Conservation (phyloP, 2,888 invertebrate species). For the Eremobia ochroleuca region DNA sequence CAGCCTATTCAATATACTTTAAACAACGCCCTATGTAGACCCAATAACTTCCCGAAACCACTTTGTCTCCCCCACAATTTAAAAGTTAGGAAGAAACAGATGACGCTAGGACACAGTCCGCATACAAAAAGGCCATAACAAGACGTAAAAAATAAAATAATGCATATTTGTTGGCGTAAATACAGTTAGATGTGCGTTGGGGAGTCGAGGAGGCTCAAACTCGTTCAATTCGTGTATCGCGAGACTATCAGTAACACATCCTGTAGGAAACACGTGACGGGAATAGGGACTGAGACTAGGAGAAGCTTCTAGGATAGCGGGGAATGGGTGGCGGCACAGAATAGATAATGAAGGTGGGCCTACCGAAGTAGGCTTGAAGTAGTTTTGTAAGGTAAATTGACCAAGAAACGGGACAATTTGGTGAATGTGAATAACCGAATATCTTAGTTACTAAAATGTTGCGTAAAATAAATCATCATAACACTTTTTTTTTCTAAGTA, state of each 20-base stretch:
- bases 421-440: no score
- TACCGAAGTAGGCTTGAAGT: background rate
- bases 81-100: slow-evolving; percentile 86
- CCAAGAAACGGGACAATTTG: no score
- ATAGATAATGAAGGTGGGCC: background rate
- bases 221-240: slow-evolving; percentile 77
- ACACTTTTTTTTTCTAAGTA: no score
- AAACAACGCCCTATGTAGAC: slow-evolving; percentile 67
- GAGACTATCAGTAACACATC: slow-evolving; percentile 84
- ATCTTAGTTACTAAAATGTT: no score
- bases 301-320: slow-evolving; percentile 61
- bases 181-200: slow-evolving; percentile 77
- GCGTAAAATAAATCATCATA: no score
- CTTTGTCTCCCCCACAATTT: slow-evolving; percentile 81
- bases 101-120: slow-evolving; percentile 83
- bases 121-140: slow-evolving; percentile 84
- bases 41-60: slow-evolving; percentile 70
- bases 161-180: slow-evolving; percentile 83
- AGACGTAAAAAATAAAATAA: slow-evolving; percentile 79
- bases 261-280: slow-evolving; percentile 87
- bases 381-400: no score
- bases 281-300: slow-evolving; percentile 73
- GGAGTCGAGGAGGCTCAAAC: slow-evolving; percentile 73
- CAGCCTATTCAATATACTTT: slow-evolving; percentile 59
- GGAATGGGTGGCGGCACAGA: background rate